Conservation (phyloP, 35 echinoderm and acorn worm genomes). For the Stichopus chloronotus region DNA sequence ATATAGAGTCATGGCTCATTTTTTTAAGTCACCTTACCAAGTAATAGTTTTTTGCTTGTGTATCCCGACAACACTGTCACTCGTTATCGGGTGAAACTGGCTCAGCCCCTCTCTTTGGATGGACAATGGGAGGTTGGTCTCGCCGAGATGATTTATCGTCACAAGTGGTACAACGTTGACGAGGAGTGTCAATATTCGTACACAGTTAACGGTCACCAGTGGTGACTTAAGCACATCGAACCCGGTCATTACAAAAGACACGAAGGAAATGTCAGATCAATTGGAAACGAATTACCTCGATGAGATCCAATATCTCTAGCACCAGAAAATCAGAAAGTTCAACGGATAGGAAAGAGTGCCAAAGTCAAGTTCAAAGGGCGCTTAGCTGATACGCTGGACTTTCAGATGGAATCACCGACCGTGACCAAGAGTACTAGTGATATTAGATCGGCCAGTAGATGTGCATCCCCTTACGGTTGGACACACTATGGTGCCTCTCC, state of each 20-base stretch:
- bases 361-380: background rate
- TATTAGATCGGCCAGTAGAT: background rate
- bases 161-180: slow-evolving; percentile 25
- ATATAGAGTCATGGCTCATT: background rate
- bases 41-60: background rate
- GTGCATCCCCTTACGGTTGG: slow-evolving; percentile 57
- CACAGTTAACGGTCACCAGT: background rate
- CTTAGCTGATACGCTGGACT: background rate
- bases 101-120: slow-evolving; percentile 37
- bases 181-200: slow-evolving; percentile 13
- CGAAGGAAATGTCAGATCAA: background rate
- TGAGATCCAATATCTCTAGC: slow-evolving; percentile 3
- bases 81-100: slow-evolving; percentile 30
- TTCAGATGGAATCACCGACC: background rate
- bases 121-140: slow-evolving; percentile 57
- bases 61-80: slow-evolving; percentile 36
- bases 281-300: background rate
- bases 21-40: slow-evolving; percentile 19
- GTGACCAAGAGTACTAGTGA: slow-evolving; percentile 8
- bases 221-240: background rate
- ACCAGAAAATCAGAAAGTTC: slow-evolving; percentile 45
- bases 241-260: background rate
- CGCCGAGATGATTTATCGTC: slow-evolving; percentile 32
- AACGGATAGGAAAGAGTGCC: background rate
- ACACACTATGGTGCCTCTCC: slow-evolving; percentile 51